These are phyloP conservation scores for Manduca sexta DNA, from an alignment of 1,140 invertebrate genomes.

Conservation along the genomic window DNA sequence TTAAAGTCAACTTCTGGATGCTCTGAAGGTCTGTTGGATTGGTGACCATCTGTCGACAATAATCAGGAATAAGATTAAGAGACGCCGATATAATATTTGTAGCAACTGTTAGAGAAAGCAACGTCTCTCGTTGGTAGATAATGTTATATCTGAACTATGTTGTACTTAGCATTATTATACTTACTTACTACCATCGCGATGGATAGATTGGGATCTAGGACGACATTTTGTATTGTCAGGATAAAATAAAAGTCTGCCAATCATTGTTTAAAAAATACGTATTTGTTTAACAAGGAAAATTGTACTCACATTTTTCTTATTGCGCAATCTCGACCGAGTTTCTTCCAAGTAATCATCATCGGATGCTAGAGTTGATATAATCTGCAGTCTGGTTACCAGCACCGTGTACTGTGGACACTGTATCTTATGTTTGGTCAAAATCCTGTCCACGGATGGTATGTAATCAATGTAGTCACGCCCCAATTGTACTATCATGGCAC, in stretches of 20 bases:
- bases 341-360: constrained; percentile 79
- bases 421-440: constrained; percentile 89
- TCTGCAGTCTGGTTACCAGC: constrained; percentile 80
- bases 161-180: too few relatives aligned
- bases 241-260: too few relatives aligned
- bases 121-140: too few relatives aligned
- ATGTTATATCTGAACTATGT: too few relatives aligned
- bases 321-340: constrained; percentile 50
- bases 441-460: constrained; percentile 90
- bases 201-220: too few relatives aligned
- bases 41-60: constrained; percentile 2
- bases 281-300: constrained; percentile 1
- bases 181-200: too few relatives aligned
- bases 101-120: too few relatives aligned
- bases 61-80: too few relatives aligned
- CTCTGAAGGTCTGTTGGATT: constrained; percentile 76
- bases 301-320: constrained; percentile 67
- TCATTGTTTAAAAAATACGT: too few relatives aligned
- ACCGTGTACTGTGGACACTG: constrained; percentile 87
- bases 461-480: constrained; percentile 95
- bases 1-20: constrained; percentile 85
- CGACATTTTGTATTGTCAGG: too few relatives aligned
- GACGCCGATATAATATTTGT: too few relatives aligned
- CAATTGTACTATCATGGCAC: constrained; percentile 89
- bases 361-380: constrained; percentile 79